These are phyloP conservation scores for Ophion ventricosus DNA, from an alignment of 2,888 invertebrate genomes.

Conservation along the genomic window DNA sequence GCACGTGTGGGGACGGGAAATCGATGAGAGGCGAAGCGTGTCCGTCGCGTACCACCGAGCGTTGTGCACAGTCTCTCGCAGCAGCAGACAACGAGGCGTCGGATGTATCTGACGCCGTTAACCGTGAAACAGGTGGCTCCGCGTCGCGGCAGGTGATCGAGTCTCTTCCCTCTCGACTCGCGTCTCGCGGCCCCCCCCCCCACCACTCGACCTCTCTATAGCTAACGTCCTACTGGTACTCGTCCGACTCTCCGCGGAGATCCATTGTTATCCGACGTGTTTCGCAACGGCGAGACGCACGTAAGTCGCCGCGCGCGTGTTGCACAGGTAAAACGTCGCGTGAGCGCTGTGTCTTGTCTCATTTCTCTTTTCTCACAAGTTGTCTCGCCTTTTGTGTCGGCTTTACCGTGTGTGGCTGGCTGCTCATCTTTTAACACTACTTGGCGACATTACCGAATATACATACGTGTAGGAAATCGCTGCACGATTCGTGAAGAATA, in stretches of 20 bases:
- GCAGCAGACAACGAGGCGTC: conserved; percentile 60
- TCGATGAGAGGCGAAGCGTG: not conserved
- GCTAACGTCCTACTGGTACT: too few species aligned
- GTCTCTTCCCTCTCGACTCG: conserved; percentile 69
- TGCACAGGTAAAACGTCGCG: not conserved
- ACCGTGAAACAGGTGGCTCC: conserved; percentile 77
- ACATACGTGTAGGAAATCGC: too few species aligned
- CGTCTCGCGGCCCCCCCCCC: conserved; percentile 3
- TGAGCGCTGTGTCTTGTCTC: too few species aligned
- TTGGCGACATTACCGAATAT: too few species aligned
- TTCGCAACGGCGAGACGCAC: conserved; percentile 56
- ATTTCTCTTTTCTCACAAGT: too few species aligned
- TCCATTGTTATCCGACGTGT: conserved; percentile 62
- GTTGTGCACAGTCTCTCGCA: not conserved
- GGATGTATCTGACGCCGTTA: conserved; percentile 28
- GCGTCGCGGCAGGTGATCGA: conserved; percentile 77
- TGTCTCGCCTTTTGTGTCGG: too few species aligned
- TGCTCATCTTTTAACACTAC: too few species aligned
- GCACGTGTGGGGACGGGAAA: not conserved
- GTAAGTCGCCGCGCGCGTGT: too few species aligned
- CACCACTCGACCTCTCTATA: too few species aligned
- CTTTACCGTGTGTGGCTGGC: too few species aligned
- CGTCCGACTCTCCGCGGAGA: too few species aligned
- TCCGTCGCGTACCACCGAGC: not conserved
- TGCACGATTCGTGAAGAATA: too few species aligned